These are phyloP conservation scores for Notiomystis cincta DNA, from an alignment of 2,113 vertebrate genomes.

Conservation along the genomic window DNA sequence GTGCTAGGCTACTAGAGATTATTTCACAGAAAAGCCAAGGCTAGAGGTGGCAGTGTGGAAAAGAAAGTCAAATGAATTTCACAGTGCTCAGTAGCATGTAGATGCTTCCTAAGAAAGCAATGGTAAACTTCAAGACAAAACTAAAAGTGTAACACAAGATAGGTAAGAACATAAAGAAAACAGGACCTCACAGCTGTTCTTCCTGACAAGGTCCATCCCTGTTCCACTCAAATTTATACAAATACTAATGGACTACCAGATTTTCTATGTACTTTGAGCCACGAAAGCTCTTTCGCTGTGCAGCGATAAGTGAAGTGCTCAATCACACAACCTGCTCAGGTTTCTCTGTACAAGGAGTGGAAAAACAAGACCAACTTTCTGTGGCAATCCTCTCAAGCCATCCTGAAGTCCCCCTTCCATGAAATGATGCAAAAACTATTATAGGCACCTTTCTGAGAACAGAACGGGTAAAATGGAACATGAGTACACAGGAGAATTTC, in stretches of 20 bases:
- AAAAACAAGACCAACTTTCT: neutral
- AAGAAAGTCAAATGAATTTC: neutral
- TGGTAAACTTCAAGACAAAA: neutral
- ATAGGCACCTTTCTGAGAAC: neutral
- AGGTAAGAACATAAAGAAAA: neutral
- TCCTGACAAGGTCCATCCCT: accelerated
- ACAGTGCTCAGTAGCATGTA: neutral
- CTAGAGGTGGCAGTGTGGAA: neutral
- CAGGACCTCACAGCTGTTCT: neutral
- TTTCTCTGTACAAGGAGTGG: neutral
- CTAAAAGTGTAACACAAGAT: accelerated
- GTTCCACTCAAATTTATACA: neutral
- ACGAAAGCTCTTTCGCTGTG: neutral
- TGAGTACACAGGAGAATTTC: neutral
- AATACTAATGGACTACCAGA: neutral
- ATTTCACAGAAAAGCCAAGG: neutral
- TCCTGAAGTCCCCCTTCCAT: neutral
- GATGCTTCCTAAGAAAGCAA: neutral
- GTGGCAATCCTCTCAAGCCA: neutral
- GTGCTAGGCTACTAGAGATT: neutral
- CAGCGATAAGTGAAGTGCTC: neutral
- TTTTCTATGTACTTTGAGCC: neutral
- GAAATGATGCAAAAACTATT: neutral
- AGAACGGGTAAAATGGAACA: neutral
- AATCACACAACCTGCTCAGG: neutral